Evolutionary conservation across 2,113 vertebrate species (phyloP).

Genomic region (Pholis gunnellus): DNA sequence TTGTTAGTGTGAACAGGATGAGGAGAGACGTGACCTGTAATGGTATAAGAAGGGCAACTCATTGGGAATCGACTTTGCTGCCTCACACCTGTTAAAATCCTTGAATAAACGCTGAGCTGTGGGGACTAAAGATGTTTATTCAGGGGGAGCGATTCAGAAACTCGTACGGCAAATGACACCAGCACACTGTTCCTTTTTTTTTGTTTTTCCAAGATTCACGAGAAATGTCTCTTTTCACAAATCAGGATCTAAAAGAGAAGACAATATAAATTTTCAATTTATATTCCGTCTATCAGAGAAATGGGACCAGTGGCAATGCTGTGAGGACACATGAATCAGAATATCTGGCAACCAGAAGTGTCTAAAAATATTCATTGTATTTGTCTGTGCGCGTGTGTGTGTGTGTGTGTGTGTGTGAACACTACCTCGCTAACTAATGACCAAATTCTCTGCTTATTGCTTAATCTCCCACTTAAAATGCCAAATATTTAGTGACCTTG

Average conservation of each 20-base stretch:
- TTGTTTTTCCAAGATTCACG: conserved; percentile 34
- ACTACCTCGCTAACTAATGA: not conserved
- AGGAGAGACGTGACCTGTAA: conserved; percentile 65
- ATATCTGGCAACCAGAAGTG: conserved; percentile 49
- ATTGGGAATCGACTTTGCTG: conserved; percentile 41
- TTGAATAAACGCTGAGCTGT: conserved; percentile 43
- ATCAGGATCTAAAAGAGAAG: conserved; percentile 69
- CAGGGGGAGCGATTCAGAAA: conserved; percentile 35
- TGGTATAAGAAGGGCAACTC: conserved; percentile 64
- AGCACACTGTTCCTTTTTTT: not conserved
- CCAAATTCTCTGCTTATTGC: conserved; percentile 14
- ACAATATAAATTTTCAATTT: conserved; percentile 83
- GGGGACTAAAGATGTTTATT: conserved; percentile 46
- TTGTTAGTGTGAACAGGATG: conserved; percentile 64
- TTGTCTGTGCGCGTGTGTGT: conserved; percentile 3
- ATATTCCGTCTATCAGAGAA: conserved; percentile 81
- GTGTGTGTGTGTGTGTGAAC: not conserved
- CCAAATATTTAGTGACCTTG: conserved; percentile 28
- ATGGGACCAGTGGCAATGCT: conserved; percentile 58
- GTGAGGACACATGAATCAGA: conserved; percentile 63
- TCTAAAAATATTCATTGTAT: conserved; percentile 45
- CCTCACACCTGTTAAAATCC: conserved; percentile 54
- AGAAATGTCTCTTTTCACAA: conserved; percentile 68
- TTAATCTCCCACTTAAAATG: conserved; percentile 23
- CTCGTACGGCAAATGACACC: conserved; percentile 41